phyloP scores from a whole-genome alignment of 1,140 invertebrate genomes.

The Pseudomyrmex sp. region DNA sequence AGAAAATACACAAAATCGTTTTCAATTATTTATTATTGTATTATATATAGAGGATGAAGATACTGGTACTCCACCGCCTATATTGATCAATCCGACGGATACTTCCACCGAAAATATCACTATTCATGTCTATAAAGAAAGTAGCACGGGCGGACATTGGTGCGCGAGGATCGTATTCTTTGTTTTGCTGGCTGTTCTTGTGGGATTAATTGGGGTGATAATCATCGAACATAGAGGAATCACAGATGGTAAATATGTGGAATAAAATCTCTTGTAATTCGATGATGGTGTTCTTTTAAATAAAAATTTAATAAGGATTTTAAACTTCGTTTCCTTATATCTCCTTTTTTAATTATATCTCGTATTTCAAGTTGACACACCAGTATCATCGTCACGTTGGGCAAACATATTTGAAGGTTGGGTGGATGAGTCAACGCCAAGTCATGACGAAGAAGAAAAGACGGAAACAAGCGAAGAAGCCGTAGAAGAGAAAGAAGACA shows the following conservation, averaged over 20 bases:
- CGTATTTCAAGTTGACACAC: conserved; percentile 88
- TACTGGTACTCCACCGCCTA: conserved; percentile 73
- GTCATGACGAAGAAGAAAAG: conserved; percentile 82
- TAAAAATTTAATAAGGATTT: not conserved
- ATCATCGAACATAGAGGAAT: conserved; percentile 92
- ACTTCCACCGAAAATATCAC: conserved; percentile 87
- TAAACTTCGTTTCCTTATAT: too few relatives aligned
- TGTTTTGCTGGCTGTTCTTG: conserved; percentile 88
- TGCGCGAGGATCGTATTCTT: conserved; percentile 94
- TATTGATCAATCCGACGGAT: conserved; percentile 68
- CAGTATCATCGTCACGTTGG: conserved; percentile 89
- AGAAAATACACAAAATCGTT: not conserved
- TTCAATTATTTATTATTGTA: conserved; percentile 18
- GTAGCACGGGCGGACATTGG: conserved; percentile 91
- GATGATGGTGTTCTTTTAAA: not conserved
- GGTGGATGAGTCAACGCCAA: conserved; percentile 88
- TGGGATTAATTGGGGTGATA: conserved; percentile 90
- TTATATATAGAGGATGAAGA: conserved; percentile 81
- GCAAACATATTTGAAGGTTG: conserved; percentile 91
- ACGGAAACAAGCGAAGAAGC: conserved; percentile 74
- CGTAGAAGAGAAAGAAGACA: conserved; percentile 58
- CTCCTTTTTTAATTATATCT: conserved; percentile 24
- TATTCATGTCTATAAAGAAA: conserved; percentile 91
- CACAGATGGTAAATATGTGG: conserved; percentile 89
- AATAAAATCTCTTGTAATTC: not conserved